Base-by-base conservation (phyloP, 2,888 invertebrate genomes). In the Tiliacea aurago region DNA sequence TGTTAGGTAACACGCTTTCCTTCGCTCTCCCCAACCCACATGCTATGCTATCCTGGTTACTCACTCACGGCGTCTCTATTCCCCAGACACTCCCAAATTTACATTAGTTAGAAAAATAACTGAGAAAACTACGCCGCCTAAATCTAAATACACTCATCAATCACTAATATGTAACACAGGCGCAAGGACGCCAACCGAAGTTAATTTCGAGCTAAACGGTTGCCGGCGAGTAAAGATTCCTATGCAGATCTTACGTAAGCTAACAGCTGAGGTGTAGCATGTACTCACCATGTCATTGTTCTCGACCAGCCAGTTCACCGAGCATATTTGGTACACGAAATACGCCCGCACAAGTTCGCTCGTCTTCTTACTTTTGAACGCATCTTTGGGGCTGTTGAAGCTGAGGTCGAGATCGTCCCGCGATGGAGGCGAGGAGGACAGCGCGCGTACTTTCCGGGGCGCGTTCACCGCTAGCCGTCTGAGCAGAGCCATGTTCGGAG, bases 281-380 rank as follows among this genome's bases (percentile, higher is more conserved):
- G 86, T 83, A 94, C 97, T 97, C 96, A 99, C 99, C 98, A 98
- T 97, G 97, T 97, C 98, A 93, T 99, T 99, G 96, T 99, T 97
- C 92, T 99, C 98, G 85, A 99, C 99, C 86, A 99, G 95, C 93
- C 97, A 98, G 90, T 98, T 97, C 91, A 98, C 97, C 73, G 98
- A 98, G 95, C 99, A 99, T 93, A 99, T 96, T 92, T 98, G 97
- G 95, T 99, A 99, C 86, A 99, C 99, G 91, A 99, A 89, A 93
- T 99, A 98, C 56, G 99, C 99, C 84, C 99, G 97, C 68, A 99
- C 91, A 86, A 99, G 97, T 95, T 99, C 99, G 96, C 97, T 97
- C 86, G 98, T 99, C 88, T 98, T 99, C 97, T 99, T 99, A 96
- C 99, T 99, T 94, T 99, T 98, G 97, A 99, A 99, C 43, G 99